These are phyloP conservation scores for Thalassophryne amazonica DNA, from an alignment of 2,797 vertebrate species.

Conservation along the genomic window DNA sequence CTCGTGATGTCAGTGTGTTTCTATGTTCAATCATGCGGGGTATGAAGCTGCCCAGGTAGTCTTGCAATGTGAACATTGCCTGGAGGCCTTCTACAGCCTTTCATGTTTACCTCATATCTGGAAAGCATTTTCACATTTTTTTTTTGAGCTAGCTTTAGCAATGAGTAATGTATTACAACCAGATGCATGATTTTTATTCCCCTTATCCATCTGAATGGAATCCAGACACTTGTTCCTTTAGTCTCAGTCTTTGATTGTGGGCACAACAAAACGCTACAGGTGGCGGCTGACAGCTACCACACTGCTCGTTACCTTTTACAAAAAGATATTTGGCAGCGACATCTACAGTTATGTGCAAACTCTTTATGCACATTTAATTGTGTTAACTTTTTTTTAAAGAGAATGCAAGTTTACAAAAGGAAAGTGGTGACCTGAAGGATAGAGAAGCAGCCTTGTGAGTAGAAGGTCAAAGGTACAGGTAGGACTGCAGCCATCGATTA, in stretches of 20 bases:
- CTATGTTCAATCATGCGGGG: constrained; percentile 9
- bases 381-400: too few relatives aligned
- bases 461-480: too few relatives aligned
- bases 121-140: constrained; percentile 48
- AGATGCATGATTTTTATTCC: constrained; percentile 39
- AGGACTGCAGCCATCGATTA: too few relatives aligned
- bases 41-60: constrained; percentile 34
- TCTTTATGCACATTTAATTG: too few relatives aligned
- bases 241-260: constrained; percentile 11
- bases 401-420: too few relatives aligned
- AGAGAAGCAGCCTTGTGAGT: too few relatives aligned
- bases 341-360: constrained; percentile 6
- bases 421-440: too few relatives aligned
- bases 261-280: constrained; percentile 12
- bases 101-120: constrained; percentile 46
- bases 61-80: constrained; percentile 27
- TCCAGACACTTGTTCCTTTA: constrained; percentile 59
- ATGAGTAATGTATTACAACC: constrained; percentile 55
- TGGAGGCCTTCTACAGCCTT: constrained; percentile 33
- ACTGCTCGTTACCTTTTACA: neutral
- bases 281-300: constrained; percentile 17
- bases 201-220: constrained; percentile 16
- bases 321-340: neutral
- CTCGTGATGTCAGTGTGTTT: constrained; percentile 31
- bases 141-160: constrained; percentile 26